Evolutionary conservation across 2,888 invertebrate species (phyloP).

Genomic region (Rugalucina vietnamica): DNA sequence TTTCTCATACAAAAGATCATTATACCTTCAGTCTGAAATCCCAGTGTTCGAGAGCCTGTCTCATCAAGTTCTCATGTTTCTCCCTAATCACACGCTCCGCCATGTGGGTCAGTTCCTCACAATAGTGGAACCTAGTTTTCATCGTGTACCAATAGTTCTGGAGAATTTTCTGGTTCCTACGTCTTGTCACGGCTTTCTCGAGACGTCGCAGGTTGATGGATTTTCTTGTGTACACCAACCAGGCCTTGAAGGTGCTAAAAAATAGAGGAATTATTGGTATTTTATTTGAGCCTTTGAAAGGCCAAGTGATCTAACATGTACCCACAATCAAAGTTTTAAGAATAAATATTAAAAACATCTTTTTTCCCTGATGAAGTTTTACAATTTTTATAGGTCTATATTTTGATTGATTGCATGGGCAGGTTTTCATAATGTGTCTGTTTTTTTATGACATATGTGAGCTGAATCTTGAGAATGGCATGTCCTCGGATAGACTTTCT

Average conservation of each 20-base stretch:
- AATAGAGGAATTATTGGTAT: background rate
- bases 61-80: conserved; percentile 59
- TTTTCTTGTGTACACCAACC: conserved; percentile 68
- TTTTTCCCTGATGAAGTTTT: no score
- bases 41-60: conserved; percentile 67
- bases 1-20: no score
- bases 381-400: no score
- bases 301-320: no score
- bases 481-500: conserved; percentile 71
- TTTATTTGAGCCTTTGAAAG: no score
- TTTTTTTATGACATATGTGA: conserved; percentile 67
- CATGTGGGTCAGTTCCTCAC: conserved; percentile 67
- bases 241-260: conserved; percentile 71
- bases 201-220: conserved; percentile 63
- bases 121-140: conserved; percentile 71
- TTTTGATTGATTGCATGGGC: no score
- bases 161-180: conserved; percentile 58
- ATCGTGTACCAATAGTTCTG: conserved; percentile 64
- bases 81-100: conserved; percentile 64
- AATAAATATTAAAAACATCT: no score
- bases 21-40: conserved; percentile 63
- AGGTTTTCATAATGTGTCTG: no score
- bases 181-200: conserved; percentile 59
- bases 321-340: no score
- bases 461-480: conserved; percentile 72